Conservation (phyloP, 2,888 invertebrate species). For the Drosophila cognata region DNA sequence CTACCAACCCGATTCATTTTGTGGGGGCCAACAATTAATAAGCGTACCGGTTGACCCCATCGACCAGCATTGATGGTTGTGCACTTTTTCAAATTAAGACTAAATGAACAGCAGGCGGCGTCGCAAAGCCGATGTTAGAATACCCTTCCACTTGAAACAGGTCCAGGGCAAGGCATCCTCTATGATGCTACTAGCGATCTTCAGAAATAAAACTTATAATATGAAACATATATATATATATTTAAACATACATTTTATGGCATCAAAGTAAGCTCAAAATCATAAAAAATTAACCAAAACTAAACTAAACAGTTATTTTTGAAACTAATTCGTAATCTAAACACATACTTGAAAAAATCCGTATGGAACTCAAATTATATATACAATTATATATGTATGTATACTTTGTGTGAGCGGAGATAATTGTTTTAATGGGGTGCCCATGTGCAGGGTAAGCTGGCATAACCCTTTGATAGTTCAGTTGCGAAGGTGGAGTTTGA, state of each 20-base stretch:
- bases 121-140: neutral
- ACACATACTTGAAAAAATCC: neutral
- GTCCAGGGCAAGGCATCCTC: neutral
- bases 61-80: conserved; percentile 13
- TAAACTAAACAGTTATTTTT: neutral
- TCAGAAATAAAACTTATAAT: neutral
- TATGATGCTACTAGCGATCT: neutral
- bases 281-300: neutral
- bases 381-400: neutral
- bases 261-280: neutral
- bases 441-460: neutral
- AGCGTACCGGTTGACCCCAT: conserved; percentile 40
- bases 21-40: conserved; percentile 58
- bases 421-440: neutral
- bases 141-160: conserved; percentile 3
- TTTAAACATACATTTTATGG: neutral
- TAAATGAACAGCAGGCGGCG: neutral
- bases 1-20: conserved; percentile 19
- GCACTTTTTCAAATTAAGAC: conserved; percentile 34
- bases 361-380: neutral
- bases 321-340: neutral
- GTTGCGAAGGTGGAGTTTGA: conserved; percentile 6
- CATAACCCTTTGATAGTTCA: neutral
- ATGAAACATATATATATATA: neutral
- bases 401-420: neutral